Base-by-base conservation (phyloP, 2,797 vertebrate species). In the Salmo trutta region DNA sequence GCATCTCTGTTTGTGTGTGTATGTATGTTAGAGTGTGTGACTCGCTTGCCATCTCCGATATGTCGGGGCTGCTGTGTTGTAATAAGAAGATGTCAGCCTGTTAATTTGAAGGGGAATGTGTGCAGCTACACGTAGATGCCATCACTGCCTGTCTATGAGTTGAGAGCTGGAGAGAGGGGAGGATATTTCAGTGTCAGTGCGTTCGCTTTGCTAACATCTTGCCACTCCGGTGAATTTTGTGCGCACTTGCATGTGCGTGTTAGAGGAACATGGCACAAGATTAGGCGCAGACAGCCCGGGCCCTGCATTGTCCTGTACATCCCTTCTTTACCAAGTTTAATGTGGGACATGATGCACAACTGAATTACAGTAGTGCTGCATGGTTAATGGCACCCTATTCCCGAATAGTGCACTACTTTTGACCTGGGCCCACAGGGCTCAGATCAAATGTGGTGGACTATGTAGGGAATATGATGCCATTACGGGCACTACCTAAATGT, bases 321-420 rank as follows among this genome's bases (percentile, higher is more conserved):
- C 69, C 6, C 29, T 17, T 82, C 86, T 93, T 93, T 92, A 91
- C 88, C 82, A 83, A 91, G 86, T 88, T 83, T 80, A 90, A 91
- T 84, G 85, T 85, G 76, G 31, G 65, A 82, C 85, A 78, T 81
- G 82, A 88, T 86, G 84, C 81, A 82, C 2, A 8, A 47, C 41
- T 47, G 41, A 12, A 47, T 47, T 47, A 12, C 41, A 47, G 41
- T 47, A 47, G 41, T 8, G 41, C 41, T 47, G 41, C 10, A 0
- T 47, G 41, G 41, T 47, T 47, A 10, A 47, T 10, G 41, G 41
- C 8, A 47, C 41, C 41, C 8, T 47, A 47, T 47, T 47, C 41
- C 41, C 41, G 2, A 47, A 47, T 36, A 47, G 41, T 47, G 8
- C 8, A 47, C 8, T 10, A 47, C 41, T 10, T 47, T 47, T 47